Base-by-base conservation (phyloP, 2,888 invertebrate genomes). In the Xanthorhoe spadicearia region DNA sequence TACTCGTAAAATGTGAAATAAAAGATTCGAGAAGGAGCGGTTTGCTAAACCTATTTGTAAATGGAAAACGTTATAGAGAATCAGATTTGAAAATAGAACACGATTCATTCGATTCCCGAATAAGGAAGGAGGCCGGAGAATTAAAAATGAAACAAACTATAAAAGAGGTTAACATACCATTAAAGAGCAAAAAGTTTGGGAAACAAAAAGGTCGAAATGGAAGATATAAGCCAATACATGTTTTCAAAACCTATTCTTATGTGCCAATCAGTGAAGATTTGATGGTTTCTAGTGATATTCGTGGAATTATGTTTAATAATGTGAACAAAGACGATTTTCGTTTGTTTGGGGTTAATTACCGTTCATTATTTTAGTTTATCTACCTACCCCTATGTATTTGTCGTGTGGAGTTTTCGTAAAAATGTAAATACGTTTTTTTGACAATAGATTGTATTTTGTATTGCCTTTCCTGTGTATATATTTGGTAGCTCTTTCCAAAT, bases 231-330 rank as follows among this genome's bases (percentile, higher is more conserved):
- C 9, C 43, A 2, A 6, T 56, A 32, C 23, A 38, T 13, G 1
- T 17, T 13, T 0, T 54, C 2, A 17, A 59, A 46, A 6, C 23
- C 1, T 60, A 60, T 17, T 13, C 35, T 0, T 64, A 64, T 50
- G 57, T 68, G 7, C 68, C 64, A 0, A 54, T 64, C 10, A 61
- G 43, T 56, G 68, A 68, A 3, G 68, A 68, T 43, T 2, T 68
- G 17, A 23, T 38, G 13, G 19, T 1, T 0, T 35, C 43, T 0
- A 51, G 32, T 6, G 4, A 43, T 9, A 10, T 65, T 17, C 18
- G 46, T 15, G 61, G 68, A 10, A 61, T 60, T 0, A 61, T 64
- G 50, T 50, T 68, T 19, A 23, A 61, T 1, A 64, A 64, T 53
- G 32, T 61, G 1, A 68, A 68, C n/a, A 43, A 13, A 19, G 68